Base-by-base conservation (phyloP, 2,113 vertebrate species). In the Serilophus lunatus region DNA sequence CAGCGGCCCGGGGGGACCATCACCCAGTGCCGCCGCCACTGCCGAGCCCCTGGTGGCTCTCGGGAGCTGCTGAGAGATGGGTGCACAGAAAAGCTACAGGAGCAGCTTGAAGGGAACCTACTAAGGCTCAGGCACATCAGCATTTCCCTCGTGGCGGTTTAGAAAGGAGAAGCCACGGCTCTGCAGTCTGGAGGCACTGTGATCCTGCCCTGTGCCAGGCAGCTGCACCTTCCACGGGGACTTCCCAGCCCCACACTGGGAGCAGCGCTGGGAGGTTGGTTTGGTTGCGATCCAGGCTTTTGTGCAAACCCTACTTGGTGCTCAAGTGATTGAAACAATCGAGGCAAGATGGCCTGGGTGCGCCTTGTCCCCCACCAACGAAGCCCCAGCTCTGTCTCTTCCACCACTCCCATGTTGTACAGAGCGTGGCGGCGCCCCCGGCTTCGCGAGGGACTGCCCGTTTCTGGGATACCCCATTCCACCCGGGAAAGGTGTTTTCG, bases 351-450 rank as follows among this genome's bases (percentile, higher is more conserved):
- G 33, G 28, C 6, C 33, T 50, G 64, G 53, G 29, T 26, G 42
- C 23, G 28, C 10, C 50, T 59, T 9, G 22, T 28, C 25, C 9
- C 63, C 31, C 24, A 29, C 0, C 4, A 13, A 2, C 3, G 53
- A 36, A 42, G 42, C 36, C 69, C 40, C 65, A 50, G n/a, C 31
- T 42, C 81, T 49, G 56, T 17, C 28, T 47, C 17, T 61, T 36
- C 57, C 81, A 23, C 8, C 10, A 17, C 3, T 2, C 5, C 33
- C 36, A 5, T 1, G 0, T 2, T 14, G 4, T 23, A 54, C 49
- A n/a, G 49, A 29, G 38, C 26, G 5, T 7, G 26, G 57, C 45
- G 22, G 45, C 19, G 45, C 10, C 45, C 45, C 44, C 18, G 2
- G 38, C 28, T 2, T n/a, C n/a, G 5, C 53, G n/a, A 40, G 28